Base-by-base conservation (phyloP, 2,113 vertebrate species). In the Ageneiosus marmoratus region DNA sequence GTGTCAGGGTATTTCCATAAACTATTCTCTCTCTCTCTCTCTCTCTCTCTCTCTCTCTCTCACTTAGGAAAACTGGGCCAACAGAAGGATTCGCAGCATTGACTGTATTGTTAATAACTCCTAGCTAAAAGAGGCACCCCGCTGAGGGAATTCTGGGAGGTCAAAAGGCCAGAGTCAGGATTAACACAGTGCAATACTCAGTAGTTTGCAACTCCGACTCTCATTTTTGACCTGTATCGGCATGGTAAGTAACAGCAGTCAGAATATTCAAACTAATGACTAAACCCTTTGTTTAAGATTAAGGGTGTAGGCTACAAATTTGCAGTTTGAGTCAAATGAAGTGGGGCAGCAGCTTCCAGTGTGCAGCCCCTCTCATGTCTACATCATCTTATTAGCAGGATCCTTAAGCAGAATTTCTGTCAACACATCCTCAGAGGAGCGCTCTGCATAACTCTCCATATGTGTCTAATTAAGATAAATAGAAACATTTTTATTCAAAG, bases 391-490 rank as follows among this genome's bases (percentile, higher is more conserved):
- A 86, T 88, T 85, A 87, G 85, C 84, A 88, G 83, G 81, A 65
- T 78, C 86, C 82, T 58, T 56, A 62, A 62, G 69, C 90, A 87
- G 85, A 91, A 92, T 87, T 81, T 90, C 88, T 87, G 88, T 84
- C 55, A 37, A 37, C 84, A 83, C 83, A 87, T 89, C 90, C 90
- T 91, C 83, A 90, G 89, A 80, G 88, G 85, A 89, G 22, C 90
- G 74, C 86, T 85, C 79, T 78, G 80, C 85, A 85, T 80, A 82
- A 84, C 88, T 90, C 93, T 92, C 95, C 95, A 97, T 96, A 95
- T 97, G 95, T 94, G 93, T 95, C 89, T 89, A 93, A 96, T 97
- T 95, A 96, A 88, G 76, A 82, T 80, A 89, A 94, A 94, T 92
- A 93, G 92, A 91, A 92, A 85, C 48, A 67, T 86, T 92, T 91